Conservation (phyloP, 1,140 invertebrate genomes). For the Atopsyche davidsoni region DNA sequence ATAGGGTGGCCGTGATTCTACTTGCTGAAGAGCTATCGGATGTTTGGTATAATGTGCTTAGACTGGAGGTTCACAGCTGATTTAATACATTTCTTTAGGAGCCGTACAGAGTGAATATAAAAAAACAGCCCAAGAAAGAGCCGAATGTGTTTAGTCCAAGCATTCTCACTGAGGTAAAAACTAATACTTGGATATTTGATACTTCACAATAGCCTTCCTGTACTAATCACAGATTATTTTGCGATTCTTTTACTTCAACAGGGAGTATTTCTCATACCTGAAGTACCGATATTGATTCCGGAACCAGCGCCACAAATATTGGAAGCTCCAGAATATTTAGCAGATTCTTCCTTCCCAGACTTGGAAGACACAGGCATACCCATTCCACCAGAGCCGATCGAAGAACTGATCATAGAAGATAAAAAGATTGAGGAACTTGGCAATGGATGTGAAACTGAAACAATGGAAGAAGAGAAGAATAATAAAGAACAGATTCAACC, state of each 20-base stretch:
- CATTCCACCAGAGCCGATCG: slow-evolving; percentile 32
- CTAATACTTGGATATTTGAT: neutral
- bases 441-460: too few species aligned
- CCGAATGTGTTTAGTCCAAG: slow-evolving; percentile 1
- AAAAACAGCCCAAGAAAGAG: slow-evolving; percentile 41
- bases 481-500: too few species aligned
- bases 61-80: too few species aligned
- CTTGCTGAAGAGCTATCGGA: too few species aligned
- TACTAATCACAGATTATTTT: neutral
- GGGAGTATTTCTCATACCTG: slow-evolving; percentile 32
- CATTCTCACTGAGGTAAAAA: slow-evolving; percentile 22
- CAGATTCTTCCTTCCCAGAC: slow-evolving; percentile 39
- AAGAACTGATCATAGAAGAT: too few species aligned
- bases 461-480: too few species aligned
- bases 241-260: slow-evolving; percentile 9
- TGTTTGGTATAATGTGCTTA: too few species aligned
- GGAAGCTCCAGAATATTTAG: slow-evolving; percentile 37
- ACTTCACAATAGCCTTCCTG: neutral
- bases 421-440: too few species aligned
- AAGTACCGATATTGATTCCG: slow-evolving; percentile 39
- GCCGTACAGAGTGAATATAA: slow-evolving; percentile 50
- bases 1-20: too few species aligned
- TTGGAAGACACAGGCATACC: slow-evolving; percentile 38
- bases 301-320: slow-evolving; percentile 38
- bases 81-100: slow-evolving; percentile 33